These are phyloP conservation scores for Catalaphyllia jardinei DNA, from an alignment of 64 coral and sea anemone genomes.

Conservation along the genomic window DNA sequence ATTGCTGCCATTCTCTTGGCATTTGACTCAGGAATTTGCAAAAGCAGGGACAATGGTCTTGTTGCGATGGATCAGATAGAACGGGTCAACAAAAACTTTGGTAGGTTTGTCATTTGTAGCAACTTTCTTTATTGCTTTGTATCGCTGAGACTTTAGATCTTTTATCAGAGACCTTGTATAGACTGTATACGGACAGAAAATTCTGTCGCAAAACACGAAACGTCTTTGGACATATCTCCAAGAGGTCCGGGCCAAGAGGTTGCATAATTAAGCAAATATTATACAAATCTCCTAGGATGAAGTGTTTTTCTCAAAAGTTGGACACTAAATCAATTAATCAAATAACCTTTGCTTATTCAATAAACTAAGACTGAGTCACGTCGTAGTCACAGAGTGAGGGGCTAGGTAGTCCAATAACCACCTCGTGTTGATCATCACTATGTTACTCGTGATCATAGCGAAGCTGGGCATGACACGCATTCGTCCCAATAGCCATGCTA, in stretches of 20 bases:
- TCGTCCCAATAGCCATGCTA: too few species aligned
- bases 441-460: too few species aligned
- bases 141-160: neutral
- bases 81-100: neutral
- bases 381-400: too few species aligned
- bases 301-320: too few species aligned
- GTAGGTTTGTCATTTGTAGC: neutral
- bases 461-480: too few species aligned
- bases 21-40: neutral
- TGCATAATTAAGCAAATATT: neutral
- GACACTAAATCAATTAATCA: too few species aligned
- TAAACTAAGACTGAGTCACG: too few species aligned
- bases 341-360: too few species aligned
- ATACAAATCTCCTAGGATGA: too few species aligned
- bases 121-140: neutral
- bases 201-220: neutral
- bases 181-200: neutral
- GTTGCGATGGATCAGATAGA: conserved; percentile 18
- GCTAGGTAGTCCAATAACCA: too few species aligned
- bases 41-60: neutral
- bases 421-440: too few species aligned
- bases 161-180: neutral
- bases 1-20: neutral
- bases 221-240: neutral
- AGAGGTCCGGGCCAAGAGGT: too few species aligned